phyloP scores from a whole-genome alignment of 2,797 vertebrate species.

The Monodelphis domestica region DNA sequence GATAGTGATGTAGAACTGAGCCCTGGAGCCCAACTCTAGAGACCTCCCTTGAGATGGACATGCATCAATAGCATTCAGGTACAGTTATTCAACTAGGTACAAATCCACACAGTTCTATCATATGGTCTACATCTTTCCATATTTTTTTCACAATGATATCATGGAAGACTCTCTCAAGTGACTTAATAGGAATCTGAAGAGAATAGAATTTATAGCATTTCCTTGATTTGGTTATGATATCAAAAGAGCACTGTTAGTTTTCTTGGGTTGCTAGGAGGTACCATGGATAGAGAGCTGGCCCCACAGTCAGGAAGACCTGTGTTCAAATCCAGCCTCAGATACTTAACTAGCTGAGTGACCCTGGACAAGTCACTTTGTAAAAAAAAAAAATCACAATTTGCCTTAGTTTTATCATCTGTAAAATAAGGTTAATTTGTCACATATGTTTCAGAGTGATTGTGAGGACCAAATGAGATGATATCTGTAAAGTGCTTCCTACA shows the following conservation, averaged over 20 bases:
- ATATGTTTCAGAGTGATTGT: background rate
- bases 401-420: background rate
- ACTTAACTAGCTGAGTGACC: background rate
- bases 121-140: background rate
- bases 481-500: no score
- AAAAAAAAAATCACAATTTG: background rate
- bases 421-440: background rate
- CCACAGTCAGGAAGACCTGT: background rate
- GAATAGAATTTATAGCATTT: background rate
- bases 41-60: constrained; percentile 51
- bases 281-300: background rate
- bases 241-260: background rate
- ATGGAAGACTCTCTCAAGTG: background rate
- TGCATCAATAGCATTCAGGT: constrained; percentile 45
- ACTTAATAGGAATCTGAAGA: background rate
- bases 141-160: background rate
- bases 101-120: constrained; percentile 48
- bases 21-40: constrained; percentile 8
- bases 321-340: background rate
- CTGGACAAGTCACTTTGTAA: background rate
- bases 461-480: background rate
- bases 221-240: background rate
- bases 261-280: no score
- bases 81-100: constrained; percentile 40
- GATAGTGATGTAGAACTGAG: constrained; percentile 34